Conservation (phyloP, 2,888 invertebrate genomes). For the Lepidocyrtinus sp. region DNA sequence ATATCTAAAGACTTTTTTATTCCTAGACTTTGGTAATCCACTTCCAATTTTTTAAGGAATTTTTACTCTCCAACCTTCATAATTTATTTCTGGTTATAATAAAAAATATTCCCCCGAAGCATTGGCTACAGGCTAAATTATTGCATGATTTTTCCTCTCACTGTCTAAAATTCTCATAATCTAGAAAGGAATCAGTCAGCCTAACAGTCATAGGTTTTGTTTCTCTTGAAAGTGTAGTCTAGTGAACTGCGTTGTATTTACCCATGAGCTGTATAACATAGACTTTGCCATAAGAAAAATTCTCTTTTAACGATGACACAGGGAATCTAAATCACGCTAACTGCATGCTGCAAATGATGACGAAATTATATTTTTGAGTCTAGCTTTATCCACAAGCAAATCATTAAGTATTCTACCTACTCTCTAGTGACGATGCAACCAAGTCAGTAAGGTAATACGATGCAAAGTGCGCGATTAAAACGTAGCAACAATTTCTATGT, state of each 20-base stretch:
- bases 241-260: too few relatives aligned
- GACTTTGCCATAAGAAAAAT: too few relatives aligned
- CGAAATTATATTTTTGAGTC: constrained; percentile 10
- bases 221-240: too few relatives aligned
- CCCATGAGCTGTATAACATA: too few relatives aligned
- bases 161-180: neutral
- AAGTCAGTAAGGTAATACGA: neutral
- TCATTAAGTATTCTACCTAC: neutral
- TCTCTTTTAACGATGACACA: neutral
- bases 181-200: neutral
- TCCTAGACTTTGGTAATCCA: too few relatives aligned
- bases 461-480: neutral
- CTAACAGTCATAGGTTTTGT: neutral
- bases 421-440: neutral
- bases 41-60: too few relatives aligned
- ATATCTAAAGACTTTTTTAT: too few relatives aligned
- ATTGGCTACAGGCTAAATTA: too few relatives aligned
- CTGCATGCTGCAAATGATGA: constrained; percentile 9
- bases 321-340: constrained; percentile 9
- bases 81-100: too few relatives aligned
- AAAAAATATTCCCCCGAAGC: too few relatives aligned
- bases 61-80: too few relatives aligned
- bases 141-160: neutral
- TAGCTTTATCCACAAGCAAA: constrained; percentile 7
- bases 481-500: neutral